Evolutionary conservation across 53 echinoderm and acorn worm genomes (phyloP).

Genomic region (Paracentrotus lividus): DNA sequence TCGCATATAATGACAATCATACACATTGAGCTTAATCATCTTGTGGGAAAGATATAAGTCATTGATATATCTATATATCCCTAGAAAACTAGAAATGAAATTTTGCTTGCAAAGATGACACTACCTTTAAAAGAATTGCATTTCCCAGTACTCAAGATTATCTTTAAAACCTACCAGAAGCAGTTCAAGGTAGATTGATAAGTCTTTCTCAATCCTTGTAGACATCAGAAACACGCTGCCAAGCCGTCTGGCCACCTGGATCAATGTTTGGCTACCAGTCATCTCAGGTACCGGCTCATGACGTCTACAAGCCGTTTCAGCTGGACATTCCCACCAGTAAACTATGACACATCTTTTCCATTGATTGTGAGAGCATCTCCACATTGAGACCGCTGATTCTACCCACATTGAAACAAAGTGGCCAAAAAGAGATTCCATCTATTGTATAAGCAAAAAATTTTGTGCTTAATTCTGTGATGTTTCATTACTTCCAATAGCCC

Average conservation of each 20-base stretch:
- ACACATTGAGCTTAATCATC: no score
- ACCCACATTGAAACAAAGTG: not conserved
- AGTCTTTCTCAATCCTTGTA: constrained; percentile 82
- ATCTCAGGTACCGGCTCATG: constrained; percentile 75
- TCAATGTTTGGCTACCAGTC: constrained; percentile 72
- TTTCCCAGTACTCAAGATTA: no score
- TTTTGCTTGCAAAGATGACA: no score
- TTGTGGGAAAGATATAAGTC: no score
- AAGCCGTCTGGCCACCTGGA: constrained; percentile 82
- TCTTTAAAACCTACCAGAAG: constrained; percentile 81
- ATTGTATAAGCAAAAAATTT: no score
- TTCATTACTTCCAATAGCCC: no score
- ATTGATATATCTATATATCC: no score
- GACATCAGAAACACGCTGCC: constrained; percentile 78
- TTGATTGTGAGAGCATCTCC: not conserved
- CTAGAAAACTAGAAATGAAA: no score
- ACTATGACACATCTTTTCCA: constrained; percentile 64
- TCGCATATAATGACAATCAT: no score
- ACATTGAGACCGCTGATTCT: not conserved
- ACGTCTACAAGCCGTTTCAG: constrained; percentile 78
- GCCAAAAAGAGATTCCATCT: not conserved
- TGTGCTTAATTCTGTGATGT: no score
- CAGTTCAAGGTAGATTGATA: constrained; percentile 79
- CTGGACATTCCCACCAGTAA: constrained; percentile 74
- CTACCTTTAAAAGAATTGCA: no score